Conservation (phyloP, 2,797 vertebrate genomes). For the Anguilla marmorata region DNA sequence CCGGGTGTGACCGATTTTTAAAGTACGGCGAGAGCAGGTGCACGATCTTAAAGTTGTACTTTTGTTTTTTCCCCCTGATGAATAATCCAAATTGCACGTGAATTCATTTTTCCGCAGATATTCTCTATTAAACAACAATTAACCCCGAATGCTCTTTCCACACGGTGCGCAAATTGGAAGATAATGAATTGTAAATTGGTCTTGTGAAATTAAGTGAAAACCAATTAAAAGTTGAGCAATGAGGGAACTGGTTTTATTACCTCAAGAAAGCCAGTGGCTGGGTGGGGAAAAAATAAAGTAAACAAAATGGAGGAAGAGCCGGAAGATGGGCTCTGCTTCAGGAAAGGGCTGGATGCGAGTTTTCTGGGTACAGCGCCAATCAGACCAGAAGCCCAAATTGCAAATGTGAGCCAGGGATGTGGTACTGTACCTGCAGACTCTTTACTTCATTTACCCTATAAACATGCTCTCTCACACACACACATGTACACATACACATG, state of each 20-base stretch:
- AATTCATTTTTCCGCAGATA: slow-evolving; percentile 35
- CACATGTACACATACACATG: slow-evolving; percentile 6
- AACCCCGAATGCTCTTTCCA: slow-evolving; percentile 50
- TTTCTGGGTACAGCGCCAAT: not conserved
- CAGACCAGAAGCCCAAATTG: not conserved
- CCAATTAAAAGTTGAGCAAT: slow-evolving; percentile 53
- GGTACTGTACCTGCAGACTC: not conserved
- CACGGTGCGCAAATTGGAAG: slow-evolving; percentile 55
- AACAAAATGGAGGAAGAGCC: slow-evolving; percentile 40
- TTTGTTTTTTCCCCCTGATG: slow-evolving; percentile 32
- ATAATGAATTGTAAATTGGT: slow-evolving; percentile 60
- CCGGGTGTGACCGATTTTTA: not conserved
- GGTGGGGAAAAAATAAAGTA: slow-evolving; percentile 33
- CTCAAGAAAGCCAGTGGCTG: slow-evolving; percentile 41
- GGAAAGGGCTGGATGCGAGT: not conserved
- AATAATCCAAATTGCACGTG: slow-evolving; percentile 36
- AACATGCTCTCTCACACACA: not conserved
- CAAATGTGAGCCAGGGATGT: not conserved
- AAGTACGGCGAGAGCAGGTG: slow-evolving; percentile 10
- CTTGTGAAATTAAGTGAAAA: slow-evolving; percentile 57
- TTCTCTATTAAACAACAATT: slow-evolving; percentile 58
- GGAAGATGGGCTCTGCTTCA: not conserved
- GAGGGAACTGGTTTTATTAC: slow-evolving; percentile 44
- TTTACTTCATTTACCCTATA: not conserved
- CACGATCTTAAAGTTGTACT: slow-evolving; percentile 21